Conservation (phyloP, 53 echinoderm and acorn worm genomes). For the Stichopus horrens region DNA sequence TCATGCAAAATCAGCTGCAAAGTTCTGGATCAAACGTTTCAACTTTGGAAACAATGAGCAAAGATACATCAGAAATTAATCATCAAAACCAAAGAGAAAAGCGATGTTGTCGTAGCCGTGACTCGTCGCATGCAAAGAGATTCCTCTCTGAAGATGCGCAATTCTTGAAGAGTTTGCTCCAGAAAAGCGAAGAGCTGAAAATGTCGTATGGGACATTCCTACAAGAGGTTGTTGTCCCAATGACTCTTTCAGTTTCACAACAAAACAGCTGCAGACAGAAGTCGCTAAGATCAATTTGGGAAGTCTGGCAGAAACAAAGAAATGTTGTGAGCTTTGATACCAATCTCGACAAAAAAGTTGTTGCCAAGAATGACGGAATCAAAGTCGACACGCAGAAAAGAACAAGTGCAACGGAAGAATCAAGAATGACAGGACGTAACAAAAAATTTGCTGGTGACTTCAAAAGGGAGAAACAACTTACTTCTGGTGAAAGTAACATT, state of each 20-base stretch:
- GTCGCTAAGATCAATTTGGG: not conserved
- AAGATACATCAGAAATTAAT: not conserved
- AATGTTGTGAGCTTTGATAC: not conserved
- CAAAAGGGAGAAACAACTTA: not conserved
- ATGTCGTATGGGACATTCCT: slow-evolving; percentile 2
- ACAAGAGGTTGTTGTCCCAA: slow-evolving; percentile 9
- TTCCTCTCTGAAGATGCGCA: not conserved
- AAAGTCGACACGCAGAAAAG: not conserved
- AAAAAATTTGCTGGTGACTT: not conserved
- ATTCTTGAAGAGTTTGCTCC: not conserved
- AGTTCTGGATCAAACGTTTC: not conserved
- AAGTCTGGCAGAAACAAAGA: not conserved
- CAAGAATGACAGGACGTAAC: not conserved
- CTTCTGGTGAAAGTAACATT: not conserved
- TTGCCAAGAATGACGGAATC: not conserved
- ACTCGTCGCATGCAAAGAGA: not conserved
- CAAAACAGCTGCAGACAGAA: not conserved
- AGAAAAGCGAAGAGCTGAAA: not conserved
- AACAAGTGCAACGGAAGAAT: not conserved
- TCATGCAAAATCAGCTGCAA: not conserved
- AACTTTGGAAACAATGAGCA: not conserved
- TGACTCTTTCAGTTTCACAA: not conserved
- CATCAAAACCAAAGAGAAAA: not conserved
- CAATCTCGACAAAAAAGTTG: not conserved
- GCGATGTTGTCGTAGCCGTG: not conserved